Evolutionary conservation across 2,113 vertebrate species (phyloP).

Genomic region (Erythrolamprus reginae): DNA sequence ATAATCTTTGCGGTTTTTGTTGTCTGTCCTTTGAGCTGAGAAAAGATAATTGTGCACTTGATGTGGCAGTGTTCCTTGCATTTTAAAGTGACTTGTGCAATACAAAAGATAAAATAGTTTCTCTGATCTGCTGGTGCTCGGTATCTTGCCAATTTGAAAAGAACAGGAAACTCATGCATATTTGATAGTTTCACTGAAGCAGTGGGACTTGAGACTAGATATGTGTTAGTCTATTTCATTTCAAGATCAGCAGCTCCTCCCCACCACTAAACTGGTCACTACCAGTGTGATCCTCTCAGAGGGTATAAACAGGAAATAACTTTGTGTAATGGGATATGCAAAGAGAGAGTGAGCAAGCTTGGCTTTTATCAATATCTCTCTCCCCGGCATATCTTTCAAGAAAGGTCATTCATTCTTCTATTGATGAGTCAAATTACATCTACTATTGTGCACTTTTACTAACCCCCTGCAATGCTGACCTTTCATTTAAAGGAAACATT

Average conservation of each 20-base stretch:
- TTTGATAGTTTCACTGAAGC: slow-evolving; percentile 45
- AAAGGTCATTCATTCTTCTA: slow-evolving; percentile 55
- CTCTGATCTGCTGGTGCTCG: slow-evolving; percentile 31
- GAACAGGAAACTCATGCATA: slow-evolving; percentile 46
- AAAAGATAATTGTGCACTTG: not conserved
- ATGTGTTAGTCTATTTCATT: slow-evolving; percentile 48
- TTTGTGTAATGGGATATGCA: slow-evolving; percentile 44
- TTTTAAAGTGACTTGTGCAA: slow-evolving; percentile 22
- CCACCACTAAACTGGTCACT: slow-evolving; percentile 25
- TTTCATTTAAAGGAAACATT: slow-evolving; percentile 58
- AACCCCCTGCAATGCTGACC: slow-evolving; percentile 47
- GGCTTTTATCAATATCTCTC: slow-evolving; percentile 54
- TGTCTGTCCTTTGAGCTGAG: not conserved
- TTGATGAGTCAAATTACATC: slow-evolving; percentile 53
- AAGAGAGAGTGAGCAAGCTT: not conserved
- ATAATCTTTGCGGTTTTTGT: not conserved
- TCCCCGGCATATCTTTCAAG: slow-evolving; percentile 42
- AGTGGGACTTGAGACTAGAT: slow-evolving; percentile 9
- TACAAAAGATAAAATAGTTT: slow-evolving; percentile 18
- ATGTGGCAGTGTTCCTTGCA: not conserved
- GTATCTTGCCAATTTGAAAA: slow-evolving; percentile 35
- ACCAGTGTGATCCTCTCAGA: slow-evolving; percentile 26
- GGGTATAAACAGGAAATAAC: slow-evolving; percentile 39
- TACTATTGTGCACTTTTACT: slow-evolving; percentile 36
- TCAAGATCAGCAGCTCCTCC: slow-evolving; percentile 25